Percentiles rank a stretch among this genome's conserved stretches.
phyloP scores from a whole-genome alignment of 2,113 vertebrate genomes.

The Micronycteris hirsuta region DNA sequence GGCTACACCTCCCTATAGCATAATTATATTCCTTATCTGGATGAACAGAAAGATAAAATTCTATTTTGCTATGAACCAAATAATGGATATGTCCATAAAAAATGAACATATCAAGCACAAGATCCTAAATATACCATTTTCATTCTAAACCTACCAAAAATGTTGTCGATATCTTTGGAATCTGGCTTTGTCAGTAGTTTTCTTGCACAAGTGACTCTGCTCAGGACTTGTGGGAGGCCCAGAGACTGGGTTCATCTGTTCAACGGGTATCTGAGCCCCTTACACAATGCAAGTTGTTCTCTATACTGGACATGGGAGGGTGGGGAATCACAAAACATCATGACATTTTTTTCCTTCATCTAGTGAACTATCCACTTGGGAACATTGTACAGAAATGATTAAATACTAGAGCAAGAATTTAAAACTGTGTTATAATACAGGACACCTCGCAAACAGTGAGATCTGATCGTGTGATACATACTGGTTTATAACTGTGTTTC shows the following conservation, averaged over 20 bases:
- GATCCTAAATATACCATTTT: neutral
- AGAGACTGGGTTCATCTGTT: neutral
- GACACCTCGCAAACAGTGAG: neutral
- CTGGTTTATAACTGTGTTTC: neutral
- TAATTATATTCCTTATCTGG: slow-evolving; percentile 7
- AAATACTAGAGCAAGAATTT: neutral
- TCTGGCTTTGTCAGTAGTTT: neutral
- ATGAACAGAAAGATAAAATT: neutral
- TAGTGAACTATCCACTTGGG: neutral
- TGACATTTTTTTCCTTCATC: neutral
- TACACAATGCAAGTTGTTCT: too few species aligned
- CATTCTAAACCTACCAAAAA: neutral
- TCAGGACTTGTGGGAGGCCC: neutral
- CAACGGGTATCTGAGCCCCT: neutral
- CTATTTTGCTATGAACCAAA: neutral
- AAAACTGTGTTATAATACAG: neutral
- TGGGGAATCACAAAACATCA: neutral
- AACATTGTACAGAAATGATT: neutral
- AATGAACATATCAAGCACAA: neutral
- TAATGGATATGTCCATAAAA: neutral
- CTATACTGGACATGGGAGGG: neutral
- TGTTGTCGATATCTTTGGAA: neutral
- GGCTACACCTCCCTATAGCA: neutral
- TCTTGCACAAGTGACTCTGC: neutral
- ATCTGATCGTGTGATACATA: neutral